Percentiles rank a stretch among this genome's conserved stretches.
phyloP scores from a whole-genome alignment of 2,113 vertebrate species.

The Crotalus viridis region DNA sequence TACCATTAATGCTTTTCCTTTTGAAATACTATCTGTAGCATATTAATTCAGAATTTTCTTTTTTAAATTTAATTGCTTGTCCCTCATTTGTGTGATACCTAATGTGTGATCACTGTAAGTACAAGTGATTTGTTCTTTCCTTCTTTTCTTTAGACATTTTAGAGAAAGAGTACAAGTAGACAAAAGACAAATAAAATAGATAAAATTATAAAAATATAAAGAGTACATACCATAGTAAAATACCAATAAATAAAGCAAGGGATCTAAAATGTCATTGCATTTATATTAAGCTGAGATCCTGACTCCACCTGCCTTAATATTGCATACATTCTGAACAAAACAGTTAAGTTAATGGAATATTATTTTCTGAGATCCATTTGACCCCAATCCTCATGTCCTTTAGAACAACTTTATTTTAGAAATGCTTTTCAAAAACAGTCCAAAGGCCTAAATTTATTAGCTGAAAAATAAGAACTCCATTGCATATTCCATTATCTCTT shows the following conservation, averaged over 20 bases:
- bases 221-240: background rate
- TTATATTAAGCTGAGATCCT: background rate
- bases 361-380: background rate
- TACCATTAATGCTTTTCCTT: background rate
- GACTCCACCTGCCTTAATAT: background rate
- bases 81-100: background rate
- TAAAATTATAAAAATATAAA: background rate
- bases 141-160: background rate
- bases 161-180: background rate
- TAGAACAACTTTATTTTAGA: background rate
- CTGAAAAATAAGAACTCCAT: background rate
- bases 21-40: background rate
- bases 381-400: background rate
- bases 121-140: background rate
- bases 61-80: background rate
- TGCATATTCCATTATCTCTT: background rate
- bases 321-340: background rate
- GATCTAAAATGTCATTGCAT: background rate
- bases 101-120: background rate
- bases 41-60: background rate
- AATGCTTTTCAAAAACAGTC: background rate
- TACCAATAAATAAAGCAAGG: background rate
- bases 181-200: background rate
- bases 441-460: background rate
- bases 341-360: background rate